A percentile compares a stretch with the other conserved stretches of the same genome.
phyloP scores from a whole-genome alignment of 1,140 invertebrate species.

The Saccostrea cuccullata region DNA sequence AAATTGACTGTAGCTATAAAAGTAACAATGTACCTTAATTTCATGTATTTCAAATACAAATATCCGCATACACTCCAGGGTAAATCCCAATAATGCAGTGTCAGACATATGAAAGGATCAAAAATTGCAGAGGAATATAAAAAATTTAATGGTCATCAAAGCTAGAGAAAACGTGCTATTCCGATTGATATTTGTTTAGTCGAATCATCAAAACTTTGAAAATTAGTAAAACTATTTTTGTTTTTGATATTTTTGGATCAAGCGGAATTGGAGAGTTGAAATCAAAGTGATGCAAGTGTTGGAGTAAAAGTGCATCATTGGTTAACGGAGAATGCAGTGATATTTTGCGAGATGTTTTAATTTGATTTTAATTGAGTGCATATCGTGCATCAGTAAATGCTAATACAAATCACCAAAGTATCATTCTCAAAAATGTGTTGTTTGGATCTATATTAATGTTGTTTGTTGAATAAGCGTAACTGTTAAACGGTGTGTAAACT shows the following conservation, averaged over 20 bases:
- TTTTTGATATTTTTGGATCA: background rate
- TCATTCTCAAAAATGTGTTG: too few relatives aligned
- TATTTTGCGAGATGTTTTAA: too few relatives aligned
- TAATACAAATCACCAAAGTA: too few relatives aligned
- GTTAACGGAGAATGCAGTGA: background rate
- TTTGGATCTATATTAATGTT: too few relatives aligned
- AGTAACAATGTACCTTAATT: too few relatives aligned
- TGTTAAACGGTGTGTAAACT: too few relatives aligned
- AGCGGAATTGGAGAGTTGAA: background rate
- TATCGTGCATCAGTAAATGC: too few relatives aligned
- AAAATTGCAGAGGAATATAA: background rate
- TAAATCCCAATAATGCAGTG: background rate
- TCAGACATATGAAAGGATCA: slow-evolving; percentile 8
- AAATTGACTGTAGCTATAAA: too few relatives aligned
- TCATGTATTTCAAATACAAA: too few relatives aligned
- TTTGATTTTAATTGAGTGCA: too few relatives aligned
- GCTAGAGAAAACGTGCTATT: background rate
- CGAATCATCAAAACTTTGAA: slow-evolving; percentile 11
- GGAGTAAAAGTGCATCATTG: background rate
- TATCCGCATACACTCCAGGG: too few relatives aligned
- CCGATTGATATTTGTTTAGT: background rate
- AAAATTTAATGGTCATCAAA: background rate
- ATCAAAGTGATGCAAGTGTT: background rate
- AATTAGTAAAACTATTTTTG: background rate
- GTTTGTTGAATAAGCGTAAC: too few relatives aligned